phyloP scores from a whole-genome alignment of 2,113 vertebrate species.

The Pitta sordida region DNA sequence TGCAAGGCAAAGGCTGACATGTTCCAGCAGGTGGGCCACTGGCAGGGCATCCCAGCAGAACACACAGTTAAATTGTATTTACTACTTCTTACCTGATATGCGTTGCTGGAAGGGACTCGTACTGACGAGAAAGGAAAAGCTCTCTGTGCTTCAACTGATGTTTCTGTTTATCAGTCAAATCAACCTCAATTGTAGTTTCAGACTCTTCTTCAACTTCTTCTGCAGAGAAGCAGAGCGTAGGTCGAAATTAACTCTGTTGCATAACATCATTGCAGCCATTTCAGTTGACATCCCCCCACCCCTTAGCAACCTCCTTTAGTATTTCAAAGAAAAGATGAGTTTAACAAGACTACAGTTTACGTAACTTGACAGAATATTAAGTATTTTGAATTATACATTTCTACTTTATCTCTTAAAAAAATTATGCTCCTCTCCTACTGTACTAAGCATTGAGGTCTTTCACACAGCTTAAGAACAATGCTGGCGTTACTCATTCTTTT shows the following conservation, averaged over 20 bases:
- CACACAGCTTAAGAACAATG: background rate
- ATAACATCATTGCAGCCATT: slow-evolving; percentile 27
- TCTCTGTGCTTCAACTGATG: slow-evolving; percentile 96
- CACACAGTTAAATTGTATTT: background rate
- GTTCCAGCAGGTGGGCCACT: background rate
- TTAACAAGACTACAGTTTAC: slow-evolving; percentile 35
- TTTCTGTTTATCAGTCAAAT: slow-evolving; percentile 97
- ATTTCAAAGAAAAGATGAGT: slow-evolving; percentile 9
- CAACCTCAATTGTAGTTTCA: slow-evolving; percentile 85
- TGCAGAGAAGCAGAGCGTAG: slow-evolving; percentile 72
- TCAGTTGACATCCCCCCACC: slow-evolving; percentile 12
- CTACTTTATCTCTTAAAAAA: background rate
- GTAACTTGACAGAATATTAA: slow-evolving; percentile 33
- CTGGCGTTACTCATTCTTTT: background rate
- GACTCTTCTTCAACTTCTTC: slow-evolving; percentile 97
- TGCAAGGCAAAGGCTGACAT: background rate
- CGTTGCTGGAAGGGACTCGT: slow-evolving; percentile 93
- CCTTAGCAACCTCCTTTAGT: slow-evolving; percentile 12
- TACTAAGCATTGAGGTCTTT: background rate
- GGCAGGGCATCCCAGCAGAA: background rate
- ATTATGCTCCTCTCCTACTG: background rate
- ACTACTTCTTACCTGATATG: slow-evolving; percentile 85
- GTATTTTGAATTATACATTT: slow-evolving; percentile 9
- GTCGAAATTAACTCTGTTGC: slow-evolving; percentile 47
- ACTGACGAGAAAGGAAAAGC: slow-evolving; percentile 94